A percentile compares a stretch with the other conserved stretches of the same genome.
phyloP scores from a whole-genome alignment of 2,888 invertebrate species.

The Amphimallon solstitiale region DNA sequence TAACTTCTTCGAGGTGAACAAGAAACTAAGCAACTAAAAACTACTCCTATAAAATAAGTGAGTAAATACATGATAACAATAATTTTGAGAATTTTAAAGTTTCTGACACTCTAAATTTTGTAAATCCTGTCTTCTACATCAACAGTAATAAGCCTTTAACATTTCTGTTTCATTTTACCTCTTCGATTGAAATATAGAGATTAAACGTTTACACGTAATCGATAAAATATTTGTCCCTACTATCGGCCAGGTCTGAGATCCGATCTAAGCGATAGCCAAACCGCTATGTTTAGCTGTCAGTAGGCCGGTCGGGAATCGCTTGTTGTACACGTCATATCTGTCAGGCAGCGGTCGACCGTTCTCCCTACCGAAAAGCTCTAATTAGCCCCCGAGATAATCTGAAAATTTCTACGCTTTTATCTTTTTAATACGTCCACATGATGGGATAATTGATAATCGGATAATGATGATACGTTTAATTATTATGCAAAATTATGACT shows the following conservation, averaged over 20 bases:
- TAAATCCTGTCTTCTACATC: too few relatives aligned
- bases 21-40: too few relatives aligned
- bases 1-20: too few relatives aligned
- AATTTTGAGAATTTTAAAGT: too few relatives aligned
- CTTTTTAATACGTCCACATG: conserved; percentile 11
- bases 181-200: neutral
- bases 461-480: too few relatives aligned
- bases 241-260: conserved; percentile 27
- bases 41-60: too few relatives aligned
- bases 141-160: too few relatives aligned
- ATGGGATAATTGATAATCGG: conserved; percentile 27
- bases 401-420: conserved; percentile 28
- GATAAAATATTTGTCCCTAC: conserved; percentile 39
- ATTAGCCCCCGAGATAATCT: conserved; percentile 29
- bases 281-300: conserved; percentile 30
- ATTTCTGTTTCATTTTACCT: too few relatives aligned
- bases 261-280: conserved; percentile 13
- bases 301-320: conserved; percentile 19
- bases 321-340: conserved; percentile 33
- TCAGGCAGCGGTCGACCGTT: conserved; percentile 1
- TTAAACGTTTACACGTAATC: conserved; percentile 26
- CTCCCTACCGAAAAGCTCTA: conserved; percentile 31
- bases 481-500: too few relatives aligned
- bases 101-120: too few relatives aligned
- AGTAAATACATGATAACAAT: too few relatives aligned